phyloP scores from a whole-genome alignment of 2,797 vertebrate species.

The Pangasius krempfi region DNA sequence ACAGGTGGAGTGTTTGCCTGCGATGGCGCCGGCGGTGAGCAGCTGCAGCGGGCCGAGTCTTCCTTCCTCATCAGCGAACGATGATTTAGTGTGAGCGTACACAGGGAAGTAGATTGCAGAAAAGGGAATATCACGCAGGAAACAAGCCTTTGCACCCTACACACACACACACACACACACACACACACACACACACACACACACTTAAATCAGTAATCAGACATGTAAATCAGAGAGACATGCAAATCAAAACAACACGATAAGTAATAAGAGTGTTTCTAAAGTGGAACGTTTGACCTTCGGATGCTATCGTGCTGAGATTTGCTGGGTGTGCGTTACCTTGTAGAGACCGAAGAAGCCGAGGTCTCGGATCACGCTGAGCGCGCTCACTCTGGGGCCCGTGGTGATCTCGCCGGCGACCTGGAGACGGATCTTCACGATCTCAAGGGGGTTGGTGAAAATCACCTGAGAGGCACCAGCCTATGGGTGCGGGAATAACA shows the following conservation, averaged over 20 bases:
- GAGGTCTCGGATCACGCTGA: constrained; percentile 90
- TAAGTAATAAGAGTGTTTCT: background rate
- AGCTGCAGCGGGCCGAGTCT: constrained; percentile 88
- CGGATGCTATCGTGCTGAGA: background rate
- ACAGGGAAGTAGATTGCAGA: constrained; percentile 98
- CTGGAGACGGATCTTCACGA: constrained; percentile 98
- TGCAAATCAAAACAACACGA: too few species aligned
- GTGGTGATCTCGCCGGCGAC: constrained; percentile 98
- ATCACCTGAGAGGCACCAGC: constrained; percentile 98
- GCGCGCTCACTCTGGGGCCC: constrained; percentile 91
- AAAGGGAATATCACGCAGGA: constrained; percentile 98
- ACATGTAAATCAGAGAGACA: background rate
- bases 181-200: constrained; percentile 27
- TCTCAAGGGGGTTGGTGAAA: constrained; percentile 98
- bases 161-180: constrained; percentile 32
- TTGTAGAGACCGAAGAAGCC: constrained; percentile 98
- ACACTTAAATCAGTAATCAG: background rate
- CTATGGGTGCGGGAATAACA: constrained; percentile 66
- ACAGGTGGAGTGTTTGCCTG: constrained; percentile 78
- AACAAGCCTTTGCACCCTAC: constrained; percentile 98
- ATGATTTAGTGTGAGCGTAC: constrained; percentile 90
- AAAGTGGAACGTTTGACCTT: background rate
- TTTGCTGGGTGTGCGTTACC: constrained; percentile 69
- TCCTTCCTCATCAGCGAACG: constrained; percentile 88
- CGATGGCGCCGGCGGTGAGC: constrained; percentile 91